Conservation (phyloP, 2,888 invertebrate species). For the Trissolcus japonicus region DNA sequence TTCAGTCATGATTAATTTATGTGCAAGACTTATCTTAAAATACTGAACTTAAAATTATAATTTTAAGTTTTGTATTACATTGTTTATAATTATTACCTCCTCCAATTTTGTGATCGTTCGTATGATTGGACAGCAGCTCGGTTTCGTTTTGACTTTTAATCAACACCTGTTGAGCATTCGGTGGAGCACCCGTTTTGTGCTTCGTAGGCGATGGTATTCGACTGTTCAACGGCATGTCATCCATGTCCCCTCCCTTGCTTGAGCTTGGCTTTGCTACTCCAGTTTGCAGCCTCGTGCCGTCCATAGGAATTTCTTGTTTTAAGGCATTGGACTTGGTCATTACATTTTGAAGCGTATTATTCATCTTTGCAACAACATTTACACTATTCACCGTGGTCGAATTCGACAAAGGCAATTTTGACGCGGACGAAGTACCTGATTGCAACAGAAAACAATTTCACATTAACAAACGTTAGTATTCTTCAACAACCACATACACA, state of each 20-base stretch:
- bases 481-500: background rate
- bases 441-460: slow-evolving; percentile 4
- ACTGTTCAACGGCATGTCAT: slow-evolving; percentile 74
- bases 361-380: slow-evolving; percentile 68
- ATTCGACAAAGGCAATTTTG: slow-evolving; percentile 71
- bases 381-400: slow-evolving; percentile 69
- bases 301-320: slow-evolving; percentile 69
- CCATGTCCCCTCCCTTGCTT: slow-evolving; percentile 71
- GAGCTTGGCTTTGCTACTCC: slow-evolving; percentile 67
- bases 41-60: background rate
- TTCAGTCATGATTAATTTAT: no score
- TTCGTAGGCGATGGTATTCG: slow-evolving; percentile 74
- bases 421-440: slow-evolving; percentile 65
- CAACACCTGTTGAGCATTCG: slow-evolving; percentile 66
- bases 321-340: slow-evolving; percentile 72
- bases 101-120: slow-evolving; percentile 74
- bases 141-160: slow-evolving; percentile 69
- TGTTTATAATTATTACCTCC: slow-evolving; percentile 65
- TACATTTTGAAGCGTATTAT: slow-evolving; percentile 70
- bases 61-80: no score
- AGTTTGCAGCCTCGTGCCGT: slow-evolving; percentile 60
- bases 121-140: slow-evolving; percentile 71
- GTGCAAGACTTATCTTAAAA: no score
- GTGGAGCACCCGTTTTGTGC: slow-evolving; percentile 67
- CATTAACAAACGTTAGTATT: background rate